A percentile compares a stretch with the other conserved stretches of the same genome.
Evolutionary conservation across 2,888 invertebrate species (phyloP).

Genomic region (Agrilus biguttatus): DNA sequence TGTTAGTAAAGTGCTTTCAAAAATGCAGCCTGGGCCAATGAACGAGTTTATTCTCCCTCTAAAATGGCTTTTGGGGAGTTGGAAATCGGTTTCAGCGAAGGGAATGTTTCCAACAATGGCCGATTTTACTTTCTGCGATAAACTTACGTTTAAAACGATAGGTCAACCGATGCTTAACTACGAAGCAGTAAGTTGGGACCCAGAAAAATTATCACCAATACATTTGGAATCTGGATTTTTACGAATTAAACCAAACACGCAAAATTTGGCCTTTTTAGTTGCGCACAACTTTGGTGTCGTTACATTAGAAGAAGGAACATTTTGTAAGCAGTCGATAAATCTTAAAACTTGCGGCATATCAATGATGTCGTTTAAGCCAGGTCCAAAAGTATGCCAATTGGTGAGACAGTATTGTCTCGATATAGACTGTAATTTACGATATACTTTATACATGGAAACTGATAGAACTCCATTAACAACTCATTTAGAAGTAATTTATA

Average conservation of each 20-base stretch:
- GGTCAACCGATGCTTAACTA: constrained; percentile 50
- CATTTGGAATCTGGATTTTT: constrained; percentile 49
- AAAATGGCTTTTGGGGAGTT: constrained; percentile 44
- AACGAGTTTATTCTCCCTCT: constrained; percentile 40
- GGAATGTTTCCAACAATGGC: constrained; percentile 44
- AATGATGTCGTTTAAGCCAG: constrained; percentile 38
- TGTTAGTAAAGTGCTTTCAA: too few species aligned
- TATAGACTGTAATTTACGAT: constrained; percentile 27
- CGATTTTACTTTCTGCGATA: constrained; percentile 42
- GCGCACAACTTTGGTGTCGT: constrained; percentile 49
- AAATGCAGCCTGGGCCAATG: constrained; percentile 14
- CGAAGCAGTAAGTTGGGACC: constrained; percentile 36
- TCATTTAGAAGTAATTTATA: constrained; percentile 40
- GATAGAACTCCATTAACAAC: constrained; percentile 36
- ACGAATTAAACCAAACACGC: constrained; percentile 39
- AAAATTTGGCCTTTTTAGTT: constrained; percentile 37
- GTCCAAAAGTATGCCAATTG: constrained; percentile 36
- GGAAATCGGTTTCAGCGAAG: constrained; percentile 37
- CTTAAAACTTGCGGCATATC: constrained; percentile 34
- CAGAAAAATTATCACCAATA: constrained; percentile 39
- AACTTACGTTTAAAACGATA: constrained; percentile 38
- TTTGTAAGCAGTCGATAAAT: constrained; percentile 21
- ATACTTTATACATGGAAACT: constrained; percentile 40
- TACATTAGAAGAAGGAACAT: constrained; percentile 42
- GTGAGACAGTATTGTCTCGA: constrained; percentile 29